Conservation (phyloP, 2,888 invertebrate species). For the Spisula solida region DNA sequence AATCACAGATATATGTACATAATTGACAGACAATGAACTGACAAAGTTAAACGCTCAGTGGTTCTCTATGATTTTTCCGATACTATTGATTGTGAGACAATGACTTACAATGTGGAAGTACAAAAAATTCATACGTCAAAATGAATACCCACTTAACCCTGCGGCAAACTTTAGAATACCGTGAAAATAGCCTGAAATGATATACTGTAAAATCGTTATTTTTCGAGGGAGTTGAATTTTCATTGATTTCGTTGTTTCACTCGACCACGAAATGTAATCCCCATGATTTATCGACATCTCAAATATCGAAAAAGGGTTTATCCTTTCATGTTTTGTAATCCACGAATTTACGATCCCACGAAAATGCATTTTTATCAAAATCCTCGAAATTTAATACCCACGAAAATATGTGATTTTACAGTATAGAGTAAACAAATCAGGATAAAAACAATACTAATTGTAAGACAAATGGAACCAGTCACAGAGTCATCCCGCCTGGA, state of each 20-base stretch:
- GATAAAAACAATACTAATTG: background rate
- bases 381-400: too few species aligned
- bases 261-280: too few species aligned
- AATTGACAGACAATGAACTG: background rate
- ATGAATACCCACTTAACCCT: slow-evolving; percentile 4
- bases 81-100: background rate
- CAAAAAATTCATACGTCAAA: background rate
- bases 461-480: background rate
- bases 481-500: background rate
- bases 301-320: too few species aligned
- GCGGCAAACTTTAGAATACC: background rate
- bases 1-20: background rate
- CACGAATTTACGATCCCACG: too few species aligned
- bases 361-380: too few species aligned
- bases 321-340: too few species aligned
- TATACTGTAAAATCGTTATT: too few species aligned
- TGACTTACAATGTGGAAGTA: background rate
- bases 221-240: too few species aligned
- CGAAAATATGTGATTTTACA: too few species aligned
- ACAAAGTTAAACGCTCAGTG: background rate
- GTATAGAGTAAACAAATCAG: background rate
- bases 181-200: background rate
- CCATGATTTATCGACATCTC: too few species aligned
- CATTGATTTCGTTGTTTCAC: too few species aligned
- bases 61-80: background rate